phyloP scores from a whole-genome alignment of 2,888 invertebrate genomes.

The Conomelus anceps region DNA sequence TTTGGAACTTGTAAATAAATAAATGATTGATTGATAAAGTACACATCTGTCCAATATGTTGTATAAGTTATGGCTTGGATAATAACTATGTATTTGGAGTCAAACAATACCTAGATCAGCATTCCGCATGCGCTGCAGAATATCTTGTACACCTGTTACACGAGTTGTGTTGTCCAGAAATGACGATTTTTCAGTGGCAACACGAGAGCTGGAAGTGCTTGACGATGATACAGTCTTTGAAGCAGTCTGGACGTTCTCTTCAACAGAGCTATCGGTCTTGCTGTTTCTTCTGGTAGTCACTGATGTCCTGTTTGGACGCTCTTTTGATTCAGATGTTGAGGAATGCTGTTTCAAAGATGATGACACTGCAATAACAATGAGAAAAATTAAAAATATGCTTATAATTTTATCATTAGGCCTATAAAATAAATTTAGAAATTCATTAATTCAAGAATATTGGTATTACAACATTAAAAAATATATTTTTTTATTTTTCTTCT shows the following conservation, averaged over 20 bases:
- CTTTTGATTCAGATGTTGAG: neutral
- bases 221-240: constrained; percentile 15
- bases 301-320: neutral
- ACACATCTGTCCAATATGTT: neutral
- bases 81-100: neutral
- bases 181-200: constrained; percentile 42
- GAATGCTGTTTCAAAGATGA: constrained; percentile 32
- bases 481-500: no score
- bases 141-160: constrained; percentile 68
- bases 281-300: neutral
- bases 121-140: constrained; percentile 69
- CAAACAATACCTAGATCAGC: constrained; percentile 56
- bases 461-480: no score
- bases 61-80: neutral
- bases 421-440: no score
- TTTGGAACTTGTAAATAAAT: no score
- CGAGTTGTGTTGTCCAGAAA: constrained; percentile 65
- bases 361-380: constrained; percentile 29
- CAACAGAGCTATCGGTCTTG: neutral
- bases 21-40: neutral
- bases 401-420: no score
- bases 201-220: constrained; percentile 1
- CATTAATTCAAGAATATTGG: no score
- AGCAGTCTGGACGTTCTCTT: constrained; percentile 1
- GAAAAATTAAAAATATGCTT: neutral